Percentiles rank a stretch among this genome's conserved stretches.
These are phyloP conservation scores for Lanius ludovicianus DNA, from an alignment of 2,113 vertebrate species.

Conservation along the genomic window DNA sequence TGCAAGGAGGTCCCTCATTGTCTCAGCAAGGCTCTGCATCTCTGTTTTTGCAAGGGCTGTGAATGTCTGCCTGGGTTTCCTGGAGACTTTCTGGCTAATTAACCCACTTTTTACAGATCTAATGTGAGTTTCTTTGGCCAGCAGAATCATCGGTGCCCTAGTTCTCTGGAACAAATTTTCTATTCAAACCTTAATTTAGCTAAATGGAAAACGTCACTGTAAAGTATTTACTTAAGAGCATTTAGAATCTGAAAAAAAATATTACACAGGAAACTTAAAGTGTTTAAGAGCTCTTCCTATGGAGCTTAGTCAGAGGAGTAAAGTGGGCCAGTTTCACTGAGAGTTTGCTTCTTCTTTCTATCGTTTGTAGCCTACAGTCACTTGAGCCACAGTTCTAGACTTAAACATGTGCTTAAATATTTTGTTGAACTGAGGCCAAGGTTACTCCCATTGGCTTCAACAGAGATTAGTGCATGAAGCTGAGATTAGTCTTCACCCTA, in stretches of 20 bases:
- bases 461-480: not conserved
- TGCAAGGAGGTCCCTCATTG: not conserved
- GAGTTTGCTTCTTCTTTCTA: not conserved
- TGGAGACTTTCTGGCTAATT: not conserved
- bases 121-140: not conserved
- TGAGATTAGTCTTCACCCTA: conserved; percentile 29
- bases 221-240: not conserved
- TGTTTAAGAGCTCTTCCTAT: not conserved
- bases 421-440: conserved; percentile 12
- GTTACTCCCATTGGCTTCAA: not conserved
- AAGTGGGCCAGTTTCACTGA: not conserved
- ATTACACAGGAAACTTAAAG: not conserved
- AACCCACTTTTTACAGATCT: not conserved
- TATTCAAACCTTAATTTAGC: not conserved
- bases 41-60: not conserved
- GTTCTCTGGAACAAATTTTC: not conserved
- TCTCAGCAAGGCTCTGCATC: conserved; percentile 12
- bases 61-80: not conserved
- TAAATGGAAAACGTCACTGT: not conserved
- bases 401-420: not conserved
- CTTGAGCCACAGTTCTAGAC: not conserved
- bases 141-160: not conserved
- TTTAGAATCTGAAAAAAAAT: not conserved
- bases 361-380: not conserved
- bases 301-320: not conserved